These are phyloP conservation scores for Andrena praecox DNA, from an alignment of 2,888 invertebrate species.

Conservation along the genomic window DNA sequence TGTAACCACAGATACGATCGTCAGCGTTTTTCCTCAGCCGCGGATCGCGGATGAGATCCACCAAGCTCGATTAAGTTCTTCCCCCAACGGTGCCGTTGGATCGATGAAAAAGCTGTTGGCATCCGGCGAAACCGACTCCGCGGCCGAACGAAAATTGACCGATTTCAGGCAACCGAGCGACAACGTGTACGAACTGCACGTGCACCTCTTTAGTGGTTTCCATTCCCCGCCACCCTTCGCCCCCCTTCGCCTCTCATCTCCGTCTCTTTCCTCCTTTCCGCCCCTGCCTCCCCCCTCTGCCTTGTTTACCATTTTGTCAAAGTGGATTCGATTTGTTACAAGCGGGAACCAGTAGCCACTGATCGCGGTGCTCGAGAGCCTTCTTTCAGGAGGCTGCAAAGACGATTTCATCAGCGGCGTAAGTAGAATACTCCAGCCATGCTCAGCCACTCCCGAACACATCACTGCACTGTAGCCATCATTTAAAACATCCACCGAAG, in stretches of 20 bases:
- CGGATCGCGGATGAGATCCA: conserved; percentile 35
- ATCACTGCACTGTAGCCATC: no score
- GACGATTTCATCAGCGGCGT: background rate
- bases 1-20: conserved; percentile 43
- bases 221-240: conserved; percentile 11
- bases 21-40: conserved; percentile 26
- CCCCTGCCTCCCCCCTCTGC: background rate
- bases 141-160: conserved; percentile 52
- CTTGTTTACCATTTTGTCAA: conserved; percentile 35
- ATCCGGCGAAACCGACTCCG: conserved; percentile 47
- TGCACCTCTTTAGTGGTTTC: conserved; percentile 65
- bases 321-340: conserved; percentile 24
- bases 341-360: background rate
- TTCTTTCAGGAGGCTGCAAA: background rate
- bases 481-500: no score
- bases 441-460: background rate
- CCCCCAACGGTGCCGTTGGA: background rate
- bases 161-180: conserved; percentile 58
- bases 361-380: background rate
- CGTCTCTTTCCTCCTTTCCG: conserved; percentile 15
- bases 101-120: conserved; percentile 54
- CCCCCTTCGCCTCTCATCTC: conserved; percentile 5
- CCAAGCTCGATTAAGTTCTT: conserved; percentile 44
- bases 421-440: background rate
- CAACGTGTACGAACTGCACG: conserved; percentile 63